These are phyloP conservation scores for Synchiropus splendidus DNA, from an alignment of 2,113 vertebrate species.

Conservation along the genomic window DNA sequence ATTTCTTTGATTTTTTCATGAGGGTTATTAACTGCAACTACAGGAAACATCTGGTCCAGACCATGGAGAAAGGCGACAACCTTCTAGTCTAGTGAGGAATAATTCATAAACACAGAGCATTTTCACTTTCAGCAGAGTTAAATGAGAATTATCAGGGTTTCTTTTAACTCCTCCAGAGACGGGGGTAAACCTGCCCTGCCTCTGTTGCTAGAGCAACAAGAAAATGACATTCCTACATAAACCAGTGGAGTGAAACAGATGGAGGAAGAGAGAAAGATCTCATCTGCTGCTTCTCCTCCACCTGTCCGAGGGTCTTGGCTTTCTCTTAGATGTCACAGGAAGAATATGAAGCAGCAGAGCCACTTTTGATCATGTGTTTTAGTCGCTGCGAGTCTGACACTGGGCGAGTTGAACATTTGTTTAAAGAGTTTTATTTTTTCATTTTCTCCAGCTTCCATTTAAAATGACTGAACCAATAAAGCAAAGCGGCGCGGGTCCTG, in stretches of 20 bases:
- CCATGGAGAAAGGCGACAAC: too few species aligned
- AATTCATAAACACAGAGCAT: neutral
- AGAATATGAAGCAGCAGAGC: neutral
- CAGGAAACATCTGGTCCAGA: too few species aligned
- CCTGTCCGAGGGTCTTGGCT: constrained; percentile 8
- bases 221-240: constrained; percentile 15
- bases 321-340: constrained; percentile 2
- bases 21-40: too few species aligned
- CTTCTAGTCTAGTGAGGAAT: too few species aligned
- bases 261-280: constrained; percentile 2
- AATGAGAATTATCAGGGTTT: constrained; percentile 1
- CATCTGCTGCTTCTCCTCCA: constrained; percentile 2
- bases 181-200: constrained; percentile 3
- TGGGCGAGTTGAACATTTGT: too few species aligned
- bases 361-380: too few species aligned
- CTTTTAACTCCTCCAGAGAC: neutral
- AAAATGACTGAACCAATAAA: too few species aligned
- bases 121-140: neutral
- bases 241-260: constrained; percentile 20
- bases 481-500: too few species aligned
- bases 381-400: too few species aligned
- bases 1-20: neutral
- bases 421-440: too few species aligned
- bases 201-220: constrained; percentile 37
- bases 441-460: too few species aligned